Percentiles rank a stretch among this genome's conserved stretches.
Evolutionary conservation across 2,113 vertebrate species (phyloP).

Genomic region (Podilymbus podiceps): DNA sequence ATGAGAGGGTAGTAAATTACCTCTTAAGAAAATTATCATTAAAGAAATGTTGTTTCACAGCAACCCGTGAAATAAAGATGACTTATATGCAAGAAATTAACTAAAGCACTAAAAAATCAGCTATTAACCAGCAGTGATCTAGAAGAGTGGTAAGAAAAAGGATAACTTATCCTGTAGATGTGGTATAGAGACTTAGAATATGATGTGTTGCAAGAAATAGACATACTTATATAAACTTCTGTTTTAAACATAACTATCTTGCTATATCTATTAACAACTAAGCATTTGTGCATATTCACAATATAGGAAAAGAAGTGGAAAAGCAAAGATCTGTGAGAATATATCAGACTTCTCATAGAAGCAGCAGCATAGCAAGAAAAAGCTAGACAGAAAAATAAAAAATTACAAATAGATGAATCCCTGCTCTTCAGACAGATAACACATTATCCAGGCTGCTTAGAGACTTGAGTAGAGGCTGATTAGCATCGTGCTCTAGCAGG

Average conservation of each 20-base stretch:
- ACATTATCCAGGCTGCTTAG: background rate
- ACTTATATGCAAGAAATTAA: background rate
- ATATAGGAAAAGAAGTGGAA: background rate
- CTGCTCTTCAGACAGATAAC: background rate
- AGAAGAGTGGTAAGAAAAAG: background rate
- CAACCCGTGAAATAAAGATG: background rate
- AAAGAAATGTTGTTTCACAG: constrained; percentile 16
- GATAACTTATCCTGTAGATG: background rate
- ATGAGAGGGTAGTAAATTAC: constrained; percentile 10
- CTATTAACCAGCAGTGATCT: background rate
- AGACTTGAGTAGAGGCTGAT: background rate
- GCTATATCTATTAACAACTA: background rate
- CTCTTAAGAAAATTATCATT: constrained; percentile 2
- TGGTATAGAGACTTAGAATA: background rate
- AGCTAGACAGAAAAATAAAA: background rate
- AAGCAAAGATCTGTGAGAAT: background rate
- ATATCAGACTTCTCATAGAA: background rate
- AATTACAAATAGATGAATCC: background rate
- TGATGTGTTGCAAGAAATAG: background rate
- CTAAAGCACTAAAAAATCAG: background rate
- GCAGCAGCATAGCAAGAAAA: background rate
- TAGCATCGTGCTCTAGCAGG: background rate
- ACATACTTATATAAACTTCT: background rate
- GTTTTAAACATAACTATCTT: background rate
- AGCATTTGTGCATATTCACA: background rate